phyloP scores from a whole-genome alignment of 1,140 invertebrate species.

The Zophobas morio region DNA sequence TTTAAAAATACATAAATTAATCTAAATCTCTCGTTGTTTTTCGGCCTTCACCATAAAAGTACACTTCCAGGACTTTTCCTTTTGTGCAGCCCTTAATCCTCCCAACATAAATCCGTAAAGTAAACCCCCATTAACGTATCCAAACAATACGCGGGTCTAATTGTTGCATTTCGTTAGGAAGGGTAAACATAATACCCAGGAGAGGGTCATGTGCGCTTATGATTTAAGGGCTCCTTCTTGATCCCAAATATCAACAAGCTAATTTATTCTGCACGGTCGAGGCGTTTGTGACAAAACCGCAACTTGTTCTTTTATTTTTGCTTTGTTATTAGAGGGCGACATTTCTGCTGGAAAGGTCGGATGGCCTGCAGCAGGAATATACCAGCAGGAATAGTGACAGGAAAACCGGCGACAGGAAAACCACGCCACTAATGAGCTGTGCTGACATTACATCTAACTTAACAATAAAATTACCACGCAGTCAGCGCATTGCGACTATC shows the following conservation, averaged over 20 bases:
- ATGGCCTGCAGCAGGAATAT: slow-evolving; percentile 48
- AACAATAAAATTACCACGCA: slow-evolving; percentile 50
- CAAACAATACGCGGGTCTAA: slow-evolving; percentile 23
- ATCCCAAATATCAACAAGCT: slow-evolving; percentile 52
- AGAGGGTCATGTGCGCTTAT: slow-evolving; percentile 15
- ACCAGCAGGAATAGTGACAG: slow-evolving; percentile 44
- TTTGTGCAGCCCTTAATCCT: too few relatives aligned
- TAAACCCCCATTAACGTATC: slow-evolving; percentile 34
- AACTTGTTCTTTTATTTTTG: slow-evolving; percentile 27
- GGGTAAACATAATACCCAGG: background rate
- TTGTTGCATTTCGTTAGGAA: slow-evolving; percentile 40
- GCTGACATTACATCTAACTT: slow-evolving; percentile 60
- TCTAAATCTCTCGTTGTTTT: too few relatives aligned
- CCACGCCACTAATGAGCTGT: slow-evolving; percentile 58
- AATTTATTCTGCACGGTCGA: slow-evolving; percentile 48
- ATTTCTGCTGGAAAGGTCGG: slow-evolving; percentile 56
- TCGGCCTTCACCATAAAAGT: too few relatives aligned
- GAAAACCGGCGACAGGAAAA: slow-evolving; percentile 47
- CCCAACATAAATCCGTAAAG: background rate
- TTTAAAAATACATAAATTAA: too few relatives aligned
- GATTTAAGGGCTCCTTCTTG: slow-evolving; percentile 21
- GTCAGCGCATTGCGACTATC: slow-evolving; percentile 24
- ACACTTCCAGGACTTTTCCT: too few relatives aligned
- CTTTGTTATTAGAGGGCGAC: slow-evolving; percentile 50
- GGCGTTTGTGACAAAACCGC: slow-evolving; percentile 45